phyloP scores from a whole-genome alignment of 2,888 invertebrate genomes.

The Ischnus inquisitorius region DNA sequence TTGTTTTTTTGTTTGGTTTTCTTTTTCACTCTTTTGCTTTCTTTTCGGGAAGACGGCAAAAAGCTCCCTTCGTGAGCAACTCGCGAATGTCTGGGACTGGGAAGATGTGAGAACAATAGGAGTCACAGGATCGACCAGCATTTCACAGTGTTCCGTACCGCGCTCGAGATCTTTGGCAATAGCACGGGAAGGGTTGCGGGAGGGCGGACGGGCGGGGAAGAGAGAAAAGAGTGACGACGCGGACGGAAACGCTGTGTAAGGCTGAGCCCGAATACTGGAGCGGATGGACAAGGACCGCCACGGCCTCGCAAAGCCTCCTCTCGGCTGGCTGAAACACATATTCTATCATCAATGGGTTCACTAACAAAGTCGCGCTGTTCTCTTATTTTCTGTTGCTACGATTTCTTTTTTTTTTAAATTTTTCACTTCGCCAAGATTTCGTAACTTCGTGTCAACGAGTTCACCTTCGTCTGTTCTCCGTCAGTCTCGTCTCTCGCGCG shows the following conservation, averaged over 20 bases:
- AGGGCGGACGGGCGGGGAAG: not conserved
- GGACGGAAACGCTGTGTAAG: slow-evolving; percentile 76
- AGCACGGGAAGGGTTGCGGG: too few species aligned
- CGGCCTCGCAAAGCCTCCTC: slow-evolving; percentile 84
- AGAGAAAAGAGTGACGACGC: slow-evolving; percentile 34
- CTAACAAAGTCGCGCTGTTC: slow-evolving; percentile 52
- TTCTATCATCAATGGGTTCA: slow-evolving; percentile 74
- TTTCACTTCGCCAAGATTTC: slow-evolving; percentile 34
- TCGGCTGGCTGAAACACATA: slow-evolving; percentile 84
- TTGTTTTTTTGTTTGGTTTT: slow-evolving; percentile 74
- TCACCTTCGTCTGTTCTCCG: slow-evolving; percentile 27
- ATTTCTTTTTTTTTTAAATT: slow-evolving; percentile 48
- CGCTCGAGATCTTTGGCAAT: slow-evolving; percentile 43
- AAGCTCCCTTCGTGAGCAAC: slow-evolving; percentile 80
- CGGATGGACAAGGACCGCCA: slow-evolving; percentile 74
- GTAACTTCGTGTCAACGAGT: slow-evolving; percentile 61
- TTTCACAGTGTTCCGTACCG: slow-evolving; percentile 77
- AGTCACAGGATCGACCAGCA: slow-evolving; percentile 73
- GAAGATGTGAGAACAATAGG: slow-evolving; percentile 47
- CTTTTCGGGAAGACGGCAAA: slow-evolving; percentile 76
- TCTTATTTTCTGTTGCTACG: slow-evolving; percentile 60
- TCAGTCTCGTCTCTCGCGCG: slow-evolving; percentile 21
- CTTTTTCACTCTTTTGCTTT: slow-evolving; percentile 55
- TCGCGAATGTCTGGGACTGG: slow-evolving; percentile 74
- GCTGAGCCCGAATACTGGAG: slow-evolving; percentile 73